Evolutionary conservation across 2,113 vertebrate species (phyloP), one percentile per base, ranked within the genome.

Genomic region (Silurus meridionalis): DNA sequence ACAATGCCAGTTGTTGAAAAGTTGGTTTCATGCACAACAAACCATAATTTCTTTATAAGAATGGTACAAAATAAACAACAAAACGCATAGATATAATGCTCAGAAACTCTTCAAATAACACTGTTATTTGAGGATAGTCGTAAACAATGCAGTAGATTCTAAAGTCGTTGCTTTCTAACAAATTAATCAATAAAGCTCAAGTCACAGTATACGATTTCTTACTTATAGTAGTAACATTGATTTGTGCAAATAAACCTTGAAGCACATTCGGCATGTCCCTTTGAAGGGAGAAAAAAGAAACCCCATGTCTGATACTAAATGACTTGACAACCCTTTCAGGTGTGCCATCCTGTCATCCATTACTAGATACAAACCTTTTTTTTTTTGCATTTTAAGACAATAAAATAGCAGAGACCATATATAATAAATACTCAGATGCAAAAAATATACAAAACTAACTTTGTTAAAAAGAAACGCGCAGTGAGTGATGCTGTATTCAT

Each of bases 391-490:
- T 92, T 90, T 96, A 96, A 94, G 92, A 97, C 94, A 93, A 94
- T 94, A 95, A 92, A 96, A 95, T 93, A 97, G 95, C 96, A 96
- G 96, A 96, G 96, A 93, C 95, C 96, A 95, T 92, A 94, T 94
- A 95, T 97, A 96, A 97, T 96, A 97, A 97, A 97, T 95, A 97
- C 96, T 96, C 94, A 95, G 95, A 97, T 97, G 97, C 97, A 97
- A 97, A 97, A 97, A 97, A 97, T 97, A 97, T 97, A 97, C 96
- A 97, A 97, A 97, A 97, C 95, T 96, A 95, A 96, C 91, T 96
- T 94, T 95, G 92, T 96, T 97, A 96, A 97, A 97, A 97, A 97
- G 95, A 97, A 97, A 94, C 95, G 94, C 96, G 96, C 96, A 93
- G 92, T 69, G 64, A 28, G 14, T 46, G 53, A 55, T 58, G 52